phyloP scores from a whole-genome alignment of 2,888 invertebrate genomes.

The Athalia rosae region DNA sequence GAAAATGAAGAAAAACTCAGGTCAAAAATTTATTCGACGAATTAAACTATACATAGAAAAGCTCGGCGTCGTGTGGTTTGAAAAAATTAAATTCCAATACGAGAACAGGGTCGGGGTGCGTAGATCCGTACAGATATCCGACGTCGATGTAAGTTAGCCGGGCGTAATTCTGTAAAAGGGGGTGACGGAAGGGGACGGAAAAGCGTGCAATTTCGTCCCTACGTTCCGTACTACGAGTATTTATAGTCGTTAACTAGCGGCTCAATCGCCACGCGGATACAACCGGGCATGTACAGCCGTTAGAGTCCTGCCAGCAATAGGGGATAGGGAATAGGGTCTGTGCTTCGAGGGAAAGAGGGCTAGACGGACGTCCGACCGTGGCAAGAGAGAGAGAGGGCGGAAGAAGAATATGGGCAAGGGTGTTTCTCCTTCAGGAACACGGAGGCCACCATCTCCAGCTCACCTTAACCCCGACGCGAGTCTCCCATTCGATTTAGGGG shows the following conservation, averaged over 20 bases:
- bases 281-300: constrained; percentile 19
- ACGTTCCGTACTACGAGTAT: constrained; percentile 38
- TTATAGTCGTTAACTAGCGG: constrained; percentile 44
- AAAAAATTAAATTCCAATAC: too few species aligned
- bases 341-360: constrained; percentile 4
- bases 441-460: constrained; percentile 14
- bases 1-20: too few species aligned
- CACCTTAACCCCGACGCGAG: constrained; percentile 39
- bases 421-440: constrained; percentile 3
- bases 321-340: constrained; percentile 13
- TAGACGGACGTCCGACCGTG: neutral
- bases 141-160: constrained; percentile 4
- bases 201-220: constrained; percentile 40
- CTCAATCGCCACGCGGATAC: constrained; percentile 32
- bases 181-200: neutral
- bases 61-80: neutral
- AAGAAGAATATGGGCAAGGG: neutral
- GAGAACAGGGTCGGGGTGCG: constrained; percentile 4
- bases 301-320: constrained; percentile 34
- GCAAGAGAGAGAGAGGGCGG: neutral
- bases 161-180: constrained; percentile 19
- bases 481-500: constrained; percentile 47
- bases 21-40: too few species aligned
- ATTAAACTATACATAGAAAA: neutral
- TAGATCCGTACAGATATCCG: constrained; percentile 8